Evolutionary conservation across 1,140 invertebrate genomes (phyloP).

Genomic region (Phymorhynchus buccinoides): DNA sequence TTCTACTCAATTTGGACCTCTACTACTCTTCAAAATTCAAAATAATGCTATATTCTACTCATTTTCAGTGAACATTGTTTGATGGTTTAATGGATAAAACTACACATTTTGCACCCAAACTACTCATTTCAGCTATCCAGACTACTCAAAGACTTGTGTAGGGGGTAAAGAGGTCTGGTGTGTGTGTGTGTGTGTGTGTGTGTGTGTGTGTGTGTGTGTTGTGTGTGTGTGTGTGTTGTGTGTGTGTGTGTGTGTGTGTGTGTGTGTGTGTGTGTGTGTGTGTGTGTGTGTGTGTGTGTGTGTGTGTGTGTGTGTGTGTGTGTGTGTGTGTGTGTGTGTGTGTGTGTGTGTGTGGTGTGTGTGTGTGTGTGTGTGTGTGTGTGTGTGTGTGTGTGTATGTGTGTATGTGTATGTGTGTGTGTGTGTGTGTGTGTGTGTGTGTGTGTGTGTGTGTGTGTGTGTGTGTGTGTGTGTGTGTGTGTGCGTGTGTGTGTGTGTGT

Average conservation of each 20-base stretch:
- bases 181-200: no score
- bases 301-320: not conserved
- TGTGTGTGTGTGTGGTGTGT: not conserved
- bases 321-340: slow-evolving; percentile 5
- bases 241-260: not conserved
- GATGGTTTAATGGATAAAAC: no score
- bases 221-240: not conserved
- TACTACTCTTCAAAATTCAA: no score
- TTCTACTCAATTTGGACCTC: no score
- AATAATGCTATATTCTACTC: no score
- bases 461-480: not conserved
- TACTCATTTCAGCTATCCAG: no score
- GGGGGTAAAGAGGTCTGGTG: no score
- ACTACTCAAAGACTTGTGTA: no score
- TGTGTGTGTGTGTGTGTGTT: no score
- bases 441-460: not conserved
- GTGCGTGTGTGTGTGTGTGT: not conserved
- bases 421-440: not conserved
- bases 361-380: not conserved
- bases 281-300: no score
- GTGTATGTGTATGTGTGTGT: not conserved
- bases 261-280: not conserved
- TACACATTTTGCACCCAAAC: no score
- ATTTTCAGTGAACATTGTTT: no score
- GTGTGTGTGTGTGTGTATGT: not conserved